Percentiles rank a stretch among this genome's conserved stretches.
Conservation (phyloP, 1,140 invertebrate species). For the Cephus cinctus region DNA sequence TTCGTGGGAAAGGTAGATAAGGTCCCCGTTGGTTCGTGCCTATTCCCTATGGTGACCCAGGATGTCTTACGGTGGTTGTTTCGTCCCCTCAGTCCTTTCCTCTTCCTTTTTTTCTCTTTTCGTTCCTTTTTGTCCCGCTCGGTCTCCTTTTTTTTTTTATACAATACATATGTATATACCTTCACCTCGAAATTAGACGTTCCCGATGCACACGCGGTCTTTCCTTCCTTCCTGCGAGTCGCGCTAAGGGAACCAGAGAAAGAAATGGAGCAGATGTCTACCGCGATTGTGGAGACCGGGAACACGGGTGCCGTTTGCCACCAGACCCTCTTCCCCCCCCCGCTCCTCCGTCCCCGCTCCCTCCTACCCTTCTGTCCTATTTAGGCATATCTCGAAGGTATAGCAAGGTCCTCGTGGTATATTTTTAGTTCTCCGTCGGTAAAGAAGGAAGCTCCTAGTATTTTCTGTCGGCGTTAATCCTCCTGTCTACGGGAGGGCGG, state of each 20-base stretch:
- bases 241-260: conserved; percentile 27
- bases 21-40: no score
- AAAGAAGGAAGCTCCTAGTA: no score
- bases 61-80: no score
- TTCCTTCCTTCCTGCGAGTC: conserved; percentile 10
- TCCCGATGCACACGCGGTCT: conserved; percentile 2
- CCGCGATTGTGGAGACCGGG: conserved; percentile 18
- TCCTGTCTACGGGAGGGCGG: no score
- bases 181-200: not conserved
- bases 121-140: conserved; percentile 3
- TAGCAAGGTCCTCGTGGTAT: no score
- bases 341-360: conserved; percentile 13
- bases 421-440: no score
- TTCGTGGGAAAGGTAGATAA: no score
- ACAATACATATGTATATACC: not conserved
- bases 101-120: not conserved
- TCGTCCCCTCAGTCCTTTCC: not conserved
- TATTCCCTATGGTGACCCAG: no score
- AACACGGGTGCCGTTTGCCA: not conserved
- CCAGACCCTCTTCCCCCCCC: conserved; percentile 20
- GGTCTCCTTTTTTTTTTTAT: not conserved
- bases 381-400: conserved; percentile 21
- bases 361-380: conserved; percentile 20
- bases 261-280: conserved; percentile 36
- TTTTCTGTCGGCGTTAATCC: no score